phyloP scores from a whole-genome alignment of 2,888 invertebrate genomes.

The Epirrhoe tristata region DNA sequence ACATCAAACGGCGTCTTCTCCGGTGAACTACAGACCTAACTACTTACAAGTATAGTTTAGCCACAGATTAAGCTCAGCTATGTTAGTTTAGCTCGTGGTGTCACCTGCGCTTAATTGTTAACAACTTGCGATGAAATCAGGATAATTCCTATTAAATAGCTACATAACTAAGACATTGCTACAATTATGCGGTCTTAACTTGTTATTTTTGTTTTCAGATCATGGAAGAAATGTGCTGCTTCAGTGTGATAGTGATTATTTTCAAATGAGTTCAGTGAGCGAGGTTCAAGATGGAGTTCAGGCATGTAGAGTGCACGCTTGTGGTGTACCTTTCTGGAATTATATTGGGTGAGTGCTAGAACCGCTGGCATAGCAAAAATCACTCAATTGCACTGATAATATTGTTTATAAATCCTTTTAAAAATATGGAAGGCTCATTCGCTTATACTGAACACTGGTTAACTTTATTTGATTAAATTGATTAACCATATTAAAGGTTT shows the following conservation, averaged over 20 bases:
- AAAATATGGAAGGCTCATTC: too few species aligned
- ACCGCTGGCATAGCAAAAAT: too few species aligned
- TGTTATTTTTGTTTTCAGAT: slow-evolving; percentile 61
- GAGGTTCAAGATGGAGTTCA: slow-evolving; percentile 59
- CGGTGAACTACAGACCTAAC: not conserved
- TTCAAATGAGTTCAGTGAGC: slow-evolving; percentile 59
- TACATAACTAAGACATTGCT: not conserved
- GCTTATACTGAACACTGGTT: too few species aligned
- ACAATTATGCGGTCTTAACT: slow-evolving; percentile 7
- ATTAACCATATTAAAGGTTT: too few species aligned
- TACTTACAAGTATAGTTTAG: not conserved
- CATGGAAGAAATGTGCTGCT: slow-evolving; percentile 63
- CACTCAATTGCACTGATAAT: too few species aligned
- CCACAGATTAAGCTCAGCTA: not conserved
- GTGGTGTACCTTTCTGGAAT: slow-evolving; percentile 57
- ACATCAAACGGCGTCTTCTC: not conserved
- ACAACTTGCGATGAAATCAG: not conserved
- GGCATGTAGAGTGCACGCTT: slow-evolving; percentile 54
- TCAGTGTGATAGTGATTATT: slow-evolving; percentile 73
- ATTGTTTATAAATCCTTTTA: too few species aligned
- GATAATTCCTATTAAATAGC: not conserved
- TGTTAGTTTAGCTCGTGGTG: not conserved
- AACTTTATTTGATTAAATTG: too few species aligned
- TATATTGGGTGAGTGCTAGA: slow-evolving; percentile 61
- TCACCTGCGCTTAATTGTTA: not conserved